phyloP scores from a whole-genome alignment of 2,797 vertebrate species.

The Rhinella marina region DNA sequence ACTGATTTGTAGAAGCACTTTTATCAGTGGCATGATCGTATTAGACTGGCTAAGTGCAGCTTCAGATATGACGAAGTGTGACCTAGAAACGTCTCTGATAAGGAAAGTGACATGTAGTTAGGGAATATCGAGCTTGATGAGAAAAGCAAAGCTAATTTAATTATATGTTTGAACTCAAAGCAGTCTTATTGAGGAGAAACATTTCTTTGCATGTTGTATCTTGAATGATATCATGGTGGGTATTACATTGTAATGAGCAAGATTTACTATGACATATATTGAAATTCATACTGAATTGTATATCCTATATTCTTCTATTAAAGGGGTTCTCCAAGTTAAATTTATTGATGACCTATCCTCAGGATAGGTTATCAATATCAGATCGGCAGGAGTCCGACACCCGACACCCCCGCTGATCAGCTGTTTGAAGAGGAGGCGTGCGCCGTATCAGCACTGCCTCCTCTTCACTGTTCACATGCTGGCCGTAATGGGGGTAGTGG shows the following conservation, averaged over 20 bases:
- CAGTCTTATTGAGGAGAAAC: background rate
- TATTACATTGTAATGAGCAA: background rate
- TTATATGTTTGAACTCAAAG: background rate
- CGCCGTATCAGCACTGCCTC: too few relatives aligned
- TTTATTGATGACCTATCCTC: too few relatives aligned
- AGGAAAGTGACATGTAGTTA: slow-evolving; percentile 4
- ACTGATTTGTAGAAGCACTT: slow-evolving; percentile 17
- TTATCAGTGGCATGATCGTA: slow-evolving; percentile 26
- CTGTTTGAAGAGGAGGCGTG: too few relatives aligned
- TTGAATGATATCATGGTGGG: background rate
- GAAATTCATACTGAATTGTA: background rate
- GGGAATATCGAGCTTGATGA: slow-evolving; percentile 12
- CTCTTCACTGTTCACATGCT: too few relatives aligned
- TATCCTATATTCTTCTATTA: background rate
- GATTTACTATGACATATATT: background rate
- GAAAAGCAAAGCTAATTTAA: slow-evolving; percentile 15
- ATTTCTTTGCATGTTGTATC: background rate
- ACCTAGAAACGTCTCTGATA: slow-evolving; percentile 25
- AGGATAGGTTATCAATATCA: too few relatives aligned
- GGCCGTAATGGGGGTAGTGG: too few relatives aligned
- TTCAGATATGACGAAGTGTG: slow-evolving; percentile 13
- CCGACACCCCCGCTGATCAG: too few relatives aligned
- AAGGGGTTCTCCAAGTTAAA: too few relatives aligned
- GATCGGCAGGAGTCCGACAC: too few relatives aligned
- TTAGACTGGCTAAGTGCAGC: slow-evolving; percentile 13